Conservation (phyloP, 2,797 vertebrate genomes). For the Fratercula arctica region DNA sequence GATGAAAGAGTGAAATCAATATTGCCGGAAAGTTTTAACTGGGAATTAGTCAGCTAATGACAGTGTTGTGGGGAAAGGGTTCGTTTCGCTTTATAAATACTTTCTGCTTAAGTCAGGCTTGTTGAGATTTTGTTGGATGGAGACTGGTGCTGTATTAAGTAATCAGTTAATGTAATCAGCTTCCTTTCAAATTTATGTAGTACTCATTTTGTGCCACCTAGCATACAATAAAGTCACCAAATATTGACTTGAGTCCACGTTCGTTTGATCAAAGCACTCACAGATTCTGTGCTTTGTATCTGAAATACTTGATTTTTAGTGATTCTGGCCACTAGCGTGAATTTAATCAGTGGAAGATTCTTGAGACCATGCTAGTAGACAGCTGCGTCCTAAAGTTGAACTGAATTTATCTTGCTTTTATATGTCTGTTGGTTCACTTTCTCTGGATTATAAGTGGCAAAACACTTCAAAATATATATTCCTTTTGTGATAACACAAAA, state of each 20-base stretch:
- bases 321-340: background rate
- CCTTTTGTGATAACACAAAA: background rate
- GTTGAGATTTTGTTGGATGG: background rate
- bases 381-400: background rate
- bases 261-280: background rate
- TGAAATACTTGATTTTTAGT: background rate
- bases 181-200: background rate
- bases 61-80: background rate
- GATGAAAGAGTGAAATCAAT: background rate
- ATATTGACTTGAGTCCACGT: background rate
- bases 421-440: background rate
- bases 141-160: background rate
- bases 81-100: background rate
- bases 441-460: background rate
- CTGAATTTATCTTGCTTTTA: background rate
- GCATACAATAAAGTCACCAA: background rate
- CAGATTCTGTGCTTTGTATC: background rate
- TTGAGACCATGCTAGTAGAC: background rate
- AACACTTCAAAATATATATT: background rate
- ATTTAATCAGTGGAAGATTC: background rate
- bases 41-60: background rate
- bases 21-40: background rate
- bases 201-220: background rate
- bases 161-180: background rate
- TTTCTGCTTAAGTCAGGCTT: background rate